Percentiles rank a stretch among this genome's conserved stretches.
phyloP scores from a whole-genome alignment of 2,888 invertebrate species.

The Cantharis rustica region DNA sequence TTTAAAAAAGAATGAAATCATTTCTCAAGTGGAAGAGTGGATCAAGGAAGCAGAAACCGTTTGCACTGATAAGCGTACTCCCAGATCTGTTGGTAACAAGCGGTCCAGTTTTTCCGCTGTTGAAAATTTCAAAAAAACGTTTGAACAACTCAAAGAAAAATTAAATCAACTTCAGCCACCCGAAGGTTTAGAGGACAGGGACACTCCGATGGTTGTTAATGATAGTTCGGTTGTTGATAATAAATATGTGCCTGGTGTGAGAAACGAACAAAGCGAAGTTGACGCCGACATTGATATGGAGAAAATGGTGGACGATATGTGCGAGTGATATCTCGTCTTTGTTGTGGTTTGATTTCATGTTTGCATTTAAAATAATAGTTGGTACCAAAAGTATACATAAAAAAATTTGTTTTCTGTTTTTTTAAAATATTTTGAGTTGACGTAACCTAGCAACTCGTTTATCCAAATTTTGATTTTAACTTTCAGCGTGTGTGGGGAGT shows the following conservation, averaged over 20 bases:
- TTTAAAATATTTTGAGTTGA: constrained; percentile 17
- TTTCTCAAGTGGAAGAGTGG: constrained; percentile 88
- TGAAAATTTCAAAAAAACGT: constrained; percentile 53
- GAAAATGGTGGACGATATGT: constrained; percentile 74
- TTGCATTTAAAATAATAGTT: constrained; percentile 22
- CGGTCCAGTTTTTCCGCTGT: constrained; percentile 50
- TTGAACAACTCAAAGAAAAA: constrained; percentile 79
- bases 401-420: constrained; percentile 22
- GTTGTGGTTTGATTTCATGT: constrained; percentile 11
- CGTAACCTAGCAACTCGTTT: neutral
- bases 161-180: constrained; percentile 82
- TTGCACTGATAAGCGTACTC: constrained; percentile 68
- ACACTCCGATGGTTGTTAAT: constrained; percentile 52
- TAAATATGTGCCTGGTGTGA: constrained; percentile 33
- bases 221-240: constrained; percentile 25
- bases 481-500: neutral
- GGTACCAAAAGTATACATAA: constrained; percentile 8
- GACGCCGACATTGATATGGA: constrained; percentile 77
- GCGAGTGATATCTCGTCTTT: constrained; percentile 55
- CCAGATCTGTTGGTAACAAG: constrained; percentile 60
- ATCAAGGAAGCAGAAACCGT: constrained; percentile 81
- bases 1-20: constrained; percentile 89
- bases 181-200: constrained; percentile 70
- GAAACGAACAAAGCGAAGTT: constrained; percentile 52
- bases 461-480: neutral